Conservation (phyloP, 2,797 vertebrate genomes). For the Brachyrhaphis roseni region DNA sequence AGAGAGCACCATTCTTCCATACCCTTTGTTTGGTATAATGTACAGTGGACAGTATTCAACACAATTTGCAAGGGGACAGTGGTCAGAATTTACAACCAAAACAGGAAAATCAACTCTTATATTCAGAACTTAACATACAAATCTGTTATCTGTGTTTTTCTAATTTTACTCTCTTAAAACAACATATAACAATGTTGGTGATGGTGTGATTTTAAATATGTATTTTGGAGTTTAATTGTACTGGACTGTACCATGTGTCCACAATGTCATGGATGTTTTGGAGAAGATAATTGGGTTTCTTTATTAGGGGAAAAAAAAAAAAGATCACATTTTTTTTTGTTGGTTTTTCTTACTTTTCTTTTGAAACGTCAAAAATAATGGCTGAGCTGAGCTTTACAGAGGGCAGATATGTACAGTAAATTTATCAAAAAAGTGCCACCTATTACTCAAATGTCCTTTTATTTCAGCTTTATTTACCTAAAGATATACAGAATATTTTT, state of each 20-base stretch:
- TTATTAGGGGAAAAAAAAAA: not conserved
- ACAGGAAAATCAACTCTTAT: constrained; percentile 23
- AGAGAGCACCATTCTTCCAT: constrained; percentile 90
- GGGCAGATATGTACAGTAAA: constrained; percentile 97
- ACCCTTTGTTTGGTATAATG: constrained; percentile 75
- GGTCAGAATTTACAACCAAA: constrained; percentile 29
- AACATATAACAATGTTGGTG: not conserved
- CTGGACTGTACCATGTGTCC: constrained; percentile 17
- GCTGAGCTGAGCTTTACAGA: constrained; percentile 88
- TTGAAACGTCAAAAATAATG: constrained; percentile 89
- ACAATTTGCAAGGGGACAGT: constrained; percentile 76
- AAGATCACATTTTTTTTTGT: not conserved
- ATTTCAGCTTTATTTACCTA: constrained; percentile 81
- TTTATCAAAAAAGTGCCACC: constrained; percentile 91
- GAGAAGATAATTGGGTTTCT: constrained; percentile 6
- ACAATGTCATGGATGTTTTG: constrained; percentile 19
- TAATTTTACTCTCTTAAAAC: constrained; percentile 20
- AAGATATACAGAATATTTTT: constrained; percentile 91
- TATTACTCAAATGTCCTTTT: constrained; percentile 93
- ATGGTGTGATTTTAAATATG: constrained; percentile 30
- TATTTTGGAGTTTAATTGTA: constrained; percentile 19
- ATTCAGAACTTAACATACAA: constrained; percentile 24
- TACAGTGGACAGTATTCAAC: constrained; percentile 59
- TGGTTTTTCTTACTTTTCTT: constrained; percentile 65
- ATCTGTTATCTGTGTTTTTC: constrained; percentile 6